Base-by-base conservation (phyloP, 1,140 invertebrate species). In the Melanaphis sacchari region DNA sequence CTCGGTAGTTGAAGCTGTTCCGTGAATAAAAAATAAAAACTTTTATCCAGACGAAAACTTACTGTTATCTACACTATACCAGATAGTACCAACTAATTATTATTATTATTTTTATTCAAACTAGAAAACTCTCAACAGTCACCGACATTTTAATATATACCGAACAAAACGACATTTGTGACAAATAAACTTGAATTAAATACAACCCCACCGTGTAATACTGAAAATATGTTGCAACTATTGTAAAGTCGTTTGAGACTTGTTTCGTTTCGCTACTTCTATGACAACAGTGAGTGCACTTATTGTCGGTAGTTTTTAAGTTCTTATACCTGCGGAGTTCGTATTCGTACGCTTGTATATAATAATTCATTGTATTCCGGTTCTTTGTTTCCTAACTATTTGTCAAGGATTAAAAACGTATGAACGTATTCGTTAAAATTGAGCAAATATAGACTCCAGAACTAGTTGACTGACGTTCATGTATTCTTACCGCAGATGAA, bases 331-430 rank as follows among this genome's bases (percentile, higher is more conserved):
- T 52, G 40, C 46, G 22, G 11, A 89, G n/a, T 89, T 84, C 40
- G 40, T 41, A 31, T 88, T 89, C 49, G 9, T 54, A 52, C 87
- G 46, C n/a, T n/a, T 38, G 46, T 88, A 88, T 88, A 88, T 52
- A 88, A 89, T 54, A 54, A 38, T 52, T 40, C 88, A 89, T 89
- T 89, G 49, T 88, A 49, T 88, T 88, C n/a, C 43, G 31, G 87
- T 88, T 52, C 88, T 54, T 89, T 54, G 46, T 89, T 38, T 88
- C 26, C 49, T 26, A 40, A 36, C 21, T 54, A 38, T 22, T 54
- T 89, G 36, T 40, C 49, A 49, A 40, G 49, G 46, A 54, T 89
- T 89, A 89, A 52, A 89, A 89, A 52, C 49, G 38, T 54, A 22
- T 38, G 88, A 52, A 43, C 22, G 36, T 89, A 89, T 89, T 89